These are phyloP conservation scores for Brachypodius melanocephalos DNA, from an alignment of 2,113 vertebrate species.

Conservation along the genomic window DNA sequence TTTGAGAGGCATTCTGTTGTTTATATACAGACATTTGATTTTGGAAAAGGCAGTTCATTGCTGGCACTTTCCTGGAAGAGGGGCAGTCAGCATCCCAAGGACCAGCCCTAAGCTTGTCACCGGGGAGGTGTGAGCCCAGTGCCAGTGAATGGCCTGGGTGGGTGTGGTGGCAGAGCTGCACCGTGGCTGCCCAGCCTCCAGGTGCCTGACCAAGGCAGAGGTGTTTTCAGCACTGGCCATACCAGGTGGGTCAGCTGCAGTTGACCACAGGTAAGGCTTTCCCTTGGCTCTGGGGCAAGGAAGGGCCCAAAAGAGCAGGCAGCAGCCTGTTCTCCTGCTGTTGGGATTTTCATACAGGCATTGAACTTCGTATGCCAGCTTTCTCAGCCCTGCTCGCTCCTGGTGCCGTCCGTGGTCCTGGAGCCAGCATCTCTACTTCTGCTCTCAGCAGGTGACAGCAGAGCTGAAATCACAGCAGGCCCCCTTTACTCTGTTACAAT, in stretches of 20 bases:
- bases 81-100: rapidly evolving
- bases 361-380: rapidly evolving
- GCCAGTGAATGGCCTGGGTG: rapidly evolving
- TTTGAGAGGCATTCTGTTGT: background rate
- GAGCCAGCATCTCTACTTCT: background rate
- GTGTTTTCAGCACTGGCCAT: rapidly evolving
- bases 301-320: background rate
- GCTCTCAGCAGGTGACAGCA: background rate
- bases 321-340: background rate
- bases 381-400: background rate
- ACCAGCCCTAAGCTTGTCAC: rapidly evolving
- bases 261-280: background rate
- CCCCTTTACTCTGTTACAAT: background rate
- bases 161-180: background rate
- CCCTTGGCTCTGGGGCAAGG: rapidly evolving
- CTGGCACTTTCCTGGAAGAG: background rate
- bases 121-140: rapidly evolving
- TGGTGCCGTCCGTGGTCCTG: rapidly evolving
- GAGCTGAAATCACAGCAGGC: background rate
- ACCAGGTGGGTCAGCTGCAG: rapidly evolving
- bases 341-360: background rate
- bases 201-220: rapidly evolving
- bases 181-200: rapidly evolving
- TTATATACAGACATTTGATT: rapidly evolving
- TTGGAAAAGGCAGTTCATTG: background rate